phyloP scores from a whole-genome alignment of 2,113 vertebrate species.

The Corythoichthys intestinalis region DNA sequence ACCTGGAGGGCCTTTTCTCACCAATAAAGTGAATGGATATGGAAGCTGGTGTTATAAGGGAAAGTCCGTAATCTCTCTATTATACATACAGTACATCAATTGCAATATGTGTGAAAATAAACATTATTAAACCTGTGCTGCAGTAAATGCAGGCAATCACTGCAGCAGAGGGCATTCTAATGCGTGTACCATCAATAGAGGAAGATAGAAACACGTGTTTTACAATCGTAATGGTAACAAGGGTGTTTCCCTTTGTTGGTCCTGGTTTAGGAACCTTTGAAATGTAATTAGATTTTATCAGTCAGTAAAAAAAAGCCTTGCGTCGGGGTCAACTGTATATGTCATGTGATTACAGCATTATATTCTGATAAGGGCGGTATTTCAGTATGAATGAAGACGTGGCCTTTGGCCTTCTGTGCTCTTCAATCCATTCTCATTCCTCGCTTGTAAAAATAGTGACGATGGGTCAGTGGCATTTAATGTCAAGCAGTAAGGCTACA shows the following conservation, averaged over 20 bases:
- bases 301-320: conserved; percentile 47
- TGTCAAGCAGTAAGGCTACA: not conserved
- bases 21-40: not conserved
- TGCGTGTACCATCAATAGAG: conserved; percentile 1
- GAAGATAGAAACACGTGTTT: conserved; percentile 7
- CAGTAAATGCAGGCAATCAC: not conserved
- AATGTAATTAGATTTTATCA: conserved; percentile 68
- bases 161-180: not conserved
- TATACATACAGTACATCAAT: not conserved
- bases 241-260: conserved; percentile 41
- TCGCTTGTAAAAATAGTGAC: conserved; percentile 1
- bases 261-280: conserved; percentile 60
- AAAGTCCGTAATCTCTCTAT: not conserved
- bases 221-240: conserved; percentile 17
- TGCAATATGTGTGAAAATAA: not conserved
- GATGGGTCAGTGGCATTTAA: not conserved
- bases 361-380: conserved; percentile 48
- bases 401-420: conserved; percentile 35
- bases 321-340: conserved; percentile 38
- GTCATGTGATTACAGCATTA: conserved; percentile 54
- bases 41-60: not conserved
- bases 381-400: conserved; percentile 47
- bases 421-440: not conserved
- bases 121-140: not conserved
- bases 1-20: not conserved